Base-by-base conservation (phyloP, 2,113 vertebrate genomes). In the Camelus dromedarius region DNA sequence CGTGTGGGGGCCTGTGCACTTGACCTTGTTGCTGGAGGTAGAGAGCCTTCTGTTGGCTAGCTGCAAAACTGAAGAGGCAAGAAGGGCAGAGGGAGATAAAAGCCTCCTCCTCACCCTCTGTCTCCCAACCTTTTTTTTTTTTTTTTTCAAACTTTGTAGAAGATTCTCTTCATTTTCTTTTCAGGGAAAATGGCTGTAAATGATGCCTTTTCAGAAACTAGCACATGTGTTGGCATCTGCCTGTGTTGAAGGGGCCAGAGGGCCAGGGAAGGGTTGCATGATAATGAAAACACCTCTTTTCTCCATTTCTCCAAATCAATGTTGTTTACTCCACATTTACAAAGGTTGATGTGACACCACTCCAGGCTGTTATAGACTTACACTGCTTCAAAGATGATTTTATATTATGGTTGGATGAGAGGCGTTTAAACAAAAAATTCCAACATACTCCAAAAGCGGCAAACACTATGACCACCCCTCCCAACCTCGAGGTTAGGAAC, bases 141-240 rank as follows among this genome's bases (percentile, higher is more conserved):
- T 95, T 93, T 89, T 89, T 42, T 42, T 42, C 35, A 42, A 60
- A 88, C 35, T 93, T 5, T 54, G 28, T 48, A 92, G 67, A 97
- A 82, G 76, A 96, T 96, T 98, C 94, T 98, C 95, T 18, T 48
- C 32, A 60, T 60, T 69, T 91, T 89, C 96, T 92, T 89, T 56
- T 30, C 35, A 64, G 93, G 64, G 89, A 96, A 96, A 95, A 96
- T 20, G 50, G 10, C 56, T 97, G 32, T 81, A 96, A 94, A 91
- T 95, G 60, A 85, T 82, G 5, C 67, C 24, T 87, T 80, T 94
- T 70, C 52, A 80, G 54, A 96, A 73, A 82, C 14, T 13, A 67
- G 66, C 32, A 35, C 19, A 30, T 14, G 1, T 30, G 8, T 42
- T 87, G 60, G 62, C 42, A 54, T 79, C 62, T 28, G n/a, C 3